Conservation (phyloP, 2,797 vertebrate species). For the Anabas testudineus region DNA sequence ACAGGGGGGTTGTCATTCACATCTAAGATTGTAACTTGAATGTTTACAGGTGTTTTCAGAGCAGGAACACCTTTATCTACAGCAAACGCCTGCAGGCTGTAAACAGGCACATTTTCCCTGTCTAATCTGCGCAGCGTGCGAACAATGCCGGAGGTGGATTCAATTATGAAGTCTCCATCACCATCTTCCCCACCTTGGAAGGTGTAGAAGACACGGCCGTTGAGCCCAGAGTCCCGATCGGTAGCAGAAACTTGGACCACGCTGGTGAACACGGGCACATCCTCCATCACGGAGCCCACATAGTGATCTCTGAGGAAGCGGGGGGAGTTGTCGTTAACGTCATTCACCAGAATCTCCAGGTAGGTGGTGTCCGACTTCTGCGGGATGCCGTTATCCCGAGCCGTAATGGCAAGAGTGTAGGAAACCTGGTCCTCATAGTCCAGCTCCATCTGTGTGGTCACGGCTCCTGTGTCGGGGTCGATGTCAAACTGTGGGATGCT, state of each 20-base stretch:
- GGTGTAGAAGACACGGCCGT: slow-evolving; percentile 94
- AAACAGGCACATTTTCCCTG: slow-evolving; percentile 92
- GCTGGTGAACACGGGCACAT: slow-evolving; percentile 93
- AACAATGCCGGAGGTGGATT: slow-evolving; percentile 95
- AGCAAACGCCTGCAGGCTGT: slow-evolving; percentile 88
- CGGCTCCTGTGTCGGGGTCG: slow-evolving; percentile 89
- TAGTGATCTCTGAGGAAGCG: slow-evolving; percentile 92
- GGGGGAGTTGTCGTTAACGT: slow-evolving; percentile 95
- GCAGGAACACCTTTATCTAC: slow-evolving; percentile 94
- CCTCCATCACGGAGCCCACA: slow-evolving; percentile 91
- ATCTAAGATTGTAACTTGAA: slow-evolving; percentile 91
- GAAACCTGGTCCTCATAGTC: slow-evolving; percentile 98
- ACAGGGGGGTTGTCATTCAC: slow-evolving; percentile 97
- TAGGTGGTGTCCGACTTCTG: slow-evolving; percentile 99
- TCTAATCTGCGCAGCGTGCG: slow-evolving; percentile 92
- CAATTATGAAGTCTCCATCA: slow-evolving; percentile 95
- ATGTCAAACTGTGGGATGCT: slow-evolving; percentile 97
- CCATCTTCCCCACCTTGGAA: slow-evolving; percentile 96
- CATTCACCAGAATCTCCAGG: slow-evolving; percentile 95
- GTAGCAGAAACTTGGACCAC: slow-evolving; percentile 95
- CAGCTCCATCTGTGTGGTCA: slow-evolving; percentile 94
- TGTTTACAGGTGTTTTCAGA: slow-evolving; percentile 87
- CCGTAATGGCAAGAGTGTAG: slow-evolving; percentile 95
- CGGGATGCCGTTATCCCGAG: slow-evolving; percentile 95
- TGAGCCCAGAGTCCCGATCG: slow-evolving; percentile 93